Conservation (phyloP, 2,797 vertebrate species). For the Myotis vivesi region DNA sequence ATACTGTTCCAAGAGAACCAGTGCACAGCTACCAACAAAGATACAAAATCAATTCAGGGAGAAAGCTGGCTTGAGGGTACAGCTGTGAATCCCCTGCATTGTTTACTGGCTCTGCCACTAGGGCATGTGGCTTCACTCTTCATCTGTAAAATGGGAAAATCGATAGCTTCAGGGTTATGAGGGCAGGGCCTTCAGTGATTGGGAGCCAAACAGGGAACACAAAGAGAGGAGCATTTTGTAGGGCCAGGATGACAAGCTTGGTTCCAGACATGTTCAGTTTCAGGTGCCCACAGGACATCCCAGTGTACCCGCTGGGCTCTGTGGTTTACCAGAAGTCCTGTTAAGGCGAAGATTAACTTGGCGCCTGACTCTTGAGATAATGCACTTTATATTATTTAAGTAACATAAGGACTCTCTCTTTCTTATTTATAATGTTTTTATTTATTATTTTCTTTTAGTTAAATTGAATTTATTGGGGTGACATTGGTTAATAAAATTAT, state of each 20-base stretch:
- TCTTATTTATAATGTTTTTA: neutral
- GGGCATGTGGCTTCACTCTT: neutral
- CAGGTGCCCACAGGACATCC: neutral
- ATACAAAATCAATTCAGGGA: neutral
- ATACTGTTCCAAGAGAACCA: neutral
- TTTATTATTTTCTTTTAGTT: neutral
- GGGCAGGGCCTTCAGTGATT: neutral
- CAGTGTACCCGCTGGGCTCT: neutral
- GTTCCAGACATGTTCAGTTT: neutral
- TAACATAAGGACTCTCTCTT: neutral
- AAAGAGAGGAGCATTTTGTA: neutral
- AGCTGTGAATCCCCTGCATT: neutral
- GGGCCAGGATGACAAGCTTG: neutral
- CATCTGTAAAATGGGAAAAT: slow-evolving; percentile 36
- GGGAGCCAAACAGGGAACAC: neutral
- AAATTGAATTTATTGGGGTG: neutral
- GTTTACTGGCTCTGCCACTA: neutral
- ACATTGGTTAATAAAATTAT: neutral
- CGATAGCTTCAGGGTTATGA: neutral
- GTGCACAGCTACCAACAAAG: neutral
- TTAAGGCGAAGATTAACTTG: neutral
- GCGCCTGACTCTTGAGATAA: neutral
- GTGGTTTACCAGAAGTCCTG: neutral
- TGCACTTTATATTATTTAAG: neutral
- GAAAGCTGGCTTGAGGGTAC: neutral